A percentile compares a stretch with the other conserved stretches of the same genome.
These are phyloP conservation scores for Drosophila simulans DNA, from an alignment of 1,140 invertebrate species.

Conservation along the genomic window DNA sequence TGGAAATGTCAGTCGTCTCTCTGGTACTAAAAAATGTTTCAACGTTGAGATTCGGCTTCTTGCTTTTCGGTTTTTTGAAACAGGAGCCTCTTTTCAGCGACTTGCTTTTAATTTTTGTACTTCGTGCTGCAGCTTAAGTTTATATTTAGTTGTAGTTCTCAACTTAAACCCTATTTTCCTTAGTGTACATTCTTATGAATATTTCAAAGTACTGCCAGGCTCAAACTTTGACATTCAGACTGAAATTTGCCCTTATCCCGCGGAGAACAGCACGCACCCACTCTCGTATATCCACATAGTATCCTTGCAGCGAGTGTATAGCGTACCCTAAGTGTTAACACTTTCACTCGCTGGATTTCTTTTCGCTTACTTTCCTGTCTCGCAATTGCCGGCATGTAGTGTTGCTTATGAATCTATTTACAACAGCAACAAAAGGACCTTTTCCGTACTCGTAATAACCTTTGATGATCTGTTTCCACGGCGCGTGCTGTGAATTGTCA, in stretches of 20 bases:
- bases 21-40: not conserved
- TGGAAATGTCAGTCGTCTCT: not conserved
- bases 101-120: not conserved
- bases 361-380: slow-evolving; percentile 3
- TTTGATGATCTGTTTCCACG: slow-evolving; percentile 59
- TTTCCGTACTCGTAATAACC: slow-evolving; percentile 41
- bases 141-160: not conserved
- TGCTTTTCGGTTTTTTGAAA: not conserved
- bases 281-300: slow-evolving; percentile 10
- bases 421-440: slow-evolving; percentile 31
- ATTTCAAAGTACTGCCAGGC: slow-evolving; percentile 45
- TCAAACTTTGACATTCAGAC: slow-evolving; percentile 56
- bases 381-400: slow-evolving; percentile 22
- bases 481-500: slow-evolving; percentile 64
- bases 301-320: slow-evolving; percentile 3
- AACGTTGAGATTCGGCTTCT: not conserved
- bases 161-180: not conserved
- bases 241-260: slow-evolving; percentile 23
- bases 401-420: slow-evolving; percentile 62
- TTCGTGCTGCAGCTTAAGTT: not conserved
- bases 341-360: slow-evolving; percentile 21
- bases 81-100: not conserved
- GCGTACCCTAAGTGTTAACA: slow-evolving; percentile 2
- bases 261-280: slow-evolving; percentile 4
- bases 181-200: slow-evolving; percentile 44